Conservation (phyloP, 2,888 invertebrate species). For the Eilema depressum region DNA sequence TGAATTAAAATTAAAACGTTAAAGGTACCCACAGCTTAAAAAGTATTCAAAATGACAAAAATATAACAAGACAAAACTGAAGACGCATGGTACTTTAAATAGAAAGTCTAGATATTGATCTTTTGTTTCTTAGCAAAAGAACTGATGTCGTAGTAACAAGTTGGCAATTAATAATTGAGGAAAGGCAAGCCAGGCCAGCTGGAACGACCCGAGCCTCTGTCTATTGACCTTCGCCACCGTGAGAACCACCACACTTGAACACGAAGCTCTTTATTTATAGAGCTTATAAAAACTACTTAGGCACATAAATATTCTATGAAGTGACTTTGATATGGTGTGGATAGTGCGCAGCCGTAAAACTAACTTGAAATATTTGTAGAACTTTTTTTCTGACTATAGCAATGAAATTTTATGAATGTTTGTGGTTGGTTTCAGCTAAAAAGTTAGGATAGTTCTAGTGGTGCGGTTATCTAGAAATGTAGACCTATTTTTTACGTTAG, state of each 20-base stretch:
- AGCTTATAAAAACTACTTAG: background rate
- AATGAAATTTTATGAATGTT: background rate
- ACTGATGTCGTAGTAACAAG: background rate
- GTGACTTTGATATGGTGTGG: background rate
- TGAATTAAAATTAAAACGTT: too few species aligned
- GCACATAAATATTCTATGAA: background rate
- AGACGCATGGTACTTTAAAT: too few species aligned
- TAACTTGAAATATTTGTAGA: background rate
- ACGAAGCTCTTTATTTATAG: background rate
- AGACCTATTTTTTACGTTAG: too few species aligned
- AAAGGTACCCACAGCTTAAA: too few species aligned
- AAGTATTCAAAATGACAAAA: too few species aligned
- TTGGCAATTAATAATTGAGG: conserved; percentile 8
- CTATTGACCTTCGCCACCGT: conserved; percentile 25
- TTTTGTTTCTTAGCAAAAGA: background rate
- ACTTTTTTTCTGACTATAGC: background rate
- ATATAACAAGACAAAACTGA: too few species aligned
- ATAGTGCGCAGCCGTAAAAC: background rate
- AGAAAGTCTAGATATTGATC: background rate
- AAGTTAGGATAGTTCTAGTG: background rate
- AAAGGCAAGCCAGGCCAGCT: background rate
- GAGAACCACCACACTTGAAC: conserved; percentile 19
- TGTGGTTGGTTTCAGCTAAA: background rate
- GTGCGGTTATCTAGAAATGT: background rate
- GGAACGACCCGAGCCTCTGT: background rate